Conservation (phyloP, 2,888 invertebrate genomes). For the Nasonovia ribisnigri region DNA sequence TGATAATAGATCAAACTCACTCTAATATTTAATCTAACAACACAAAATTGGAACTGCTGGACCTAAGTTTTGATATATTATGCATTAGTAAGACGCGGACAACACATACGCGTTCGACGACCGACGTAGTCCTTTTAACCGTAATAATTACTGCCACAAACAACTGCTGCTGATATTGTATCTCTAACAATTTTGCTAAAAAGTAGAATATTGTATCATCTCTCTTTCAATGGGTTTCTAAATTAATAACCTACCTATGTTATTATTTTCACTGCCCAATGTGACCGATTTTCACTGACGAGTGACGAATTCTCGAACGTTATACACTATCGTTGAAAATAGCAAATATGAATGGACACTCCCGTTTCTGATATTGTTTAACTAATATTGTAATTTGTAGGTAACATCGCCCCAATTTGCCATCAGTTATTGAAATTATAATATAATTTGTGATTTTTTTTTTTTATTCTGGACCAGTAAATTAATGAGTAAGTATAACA, state of each 20-base stretch:
- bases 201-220: background rate
- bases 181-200: background rate
- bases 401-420: background rate
- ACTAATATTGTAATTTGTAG: too few relatives aligned
- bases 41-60: too few relatives aligned
- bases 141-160: background rate
- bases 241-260: background rate
- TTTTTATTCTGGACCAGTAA: background rate
- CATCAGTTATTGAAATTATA: background rate
- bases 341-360: background rate
- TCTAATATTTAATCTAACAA: too few relatives aligned
- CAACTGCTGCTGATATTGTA: background rate
- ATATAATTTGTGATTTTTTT: too few relatives aligned
- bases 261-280: background rate
- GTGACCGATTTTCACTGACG: background rate
- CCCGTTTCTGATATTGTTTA: background rate
- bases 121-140: background rate
- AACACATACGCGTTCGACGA: too few relatives aligned
- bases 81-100: too few relatives aligned
- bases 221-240: background rate
- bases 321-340: background rate
- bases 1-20: too few relatives aligned
- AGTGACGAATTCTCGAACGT: background rate
- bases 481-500: background rate
- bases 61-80: too few relatives aligned